Conservation (phyloP, 2,113 vertebrate genomes). For the Ctenomys sociabilis region DNA sequence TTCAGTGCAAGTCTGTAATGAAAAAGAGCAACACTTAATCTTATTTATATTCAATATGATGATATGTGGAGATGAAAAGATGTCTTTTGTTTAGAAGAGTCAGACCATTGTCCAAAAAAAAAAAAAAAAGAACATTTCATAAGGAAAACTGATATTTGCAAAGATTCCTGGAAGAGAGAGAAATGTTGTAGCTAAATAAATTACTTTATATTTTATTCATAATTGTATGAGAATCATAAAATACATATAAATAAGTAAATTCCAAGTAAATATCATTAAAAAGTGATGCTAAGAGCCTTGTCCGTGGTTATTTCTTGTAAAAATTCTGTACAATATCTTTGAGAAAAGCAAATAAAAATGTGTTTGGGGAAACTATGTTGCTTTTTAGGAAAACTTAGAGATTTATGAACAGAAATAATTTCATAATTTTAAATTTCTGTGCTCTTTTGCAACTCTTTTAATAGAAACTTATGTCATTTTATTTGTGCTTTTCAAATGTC, state of each 20-base stretch:
- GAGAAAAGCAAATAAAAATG: neutral
- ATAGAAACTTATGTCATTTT: neutral
- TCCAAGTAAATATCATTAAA: neutral
- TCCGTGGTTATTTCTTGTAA: neutral
- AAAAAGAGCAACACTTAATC: neutral
- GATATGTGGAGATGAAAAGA: neutral
- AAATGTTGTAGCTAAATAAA: neutral
- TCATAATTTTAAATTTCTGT: neutral
- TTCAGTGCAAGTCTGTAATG: neutral
- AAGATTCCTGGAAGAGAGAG: neutral
- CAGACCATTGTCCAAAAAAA: neutral
- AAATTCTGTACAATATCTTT: neutral
- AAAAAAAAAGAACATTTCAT: neutral
- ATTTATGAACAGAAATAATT: neutral
- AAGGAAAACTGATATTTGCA: neutral
- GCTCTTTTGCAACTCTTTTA: neutral
- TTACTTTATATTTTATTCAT: neutral
- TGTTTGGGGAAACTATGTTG: neutral
- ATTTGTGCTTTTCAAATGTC: neutral
- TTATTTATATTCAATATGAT: neutral
- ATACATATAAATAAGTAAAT: neutral
- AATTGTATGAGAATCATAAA: neutral
- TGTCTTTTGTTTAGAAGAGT: neutral
- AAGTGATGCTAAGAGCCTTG: neutral
- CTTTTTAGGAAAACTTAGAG: neutral